phyloP scores from a whole-genome alignment of 1,140 invertebrate species.

The Plectrocnemia conspersa region DNA sequence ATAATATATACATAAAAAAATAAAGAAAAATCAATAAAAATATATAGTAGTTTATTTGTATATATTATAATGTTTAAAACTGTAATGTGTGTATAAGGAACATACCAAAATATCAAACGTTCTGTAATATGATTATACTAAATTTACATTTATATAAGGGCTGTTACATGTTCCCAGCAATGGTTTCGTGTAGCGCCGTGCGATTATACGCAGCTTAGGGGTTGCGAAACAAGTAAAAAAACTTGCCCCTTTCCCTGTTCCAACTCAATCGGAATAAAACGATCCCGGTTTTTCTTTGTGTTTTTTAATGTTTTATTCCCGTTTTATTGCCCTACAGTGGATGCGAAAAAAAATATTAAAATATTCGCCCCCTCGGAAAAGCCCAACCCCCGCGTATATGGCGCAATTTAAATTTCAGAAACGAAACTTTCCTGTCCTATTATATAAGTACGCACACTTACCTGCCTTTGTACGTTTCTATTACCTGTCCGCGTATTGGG shows the following conservation, averaged over 20 bases:
- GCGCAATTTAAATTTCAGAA: constrained; percentile 34
- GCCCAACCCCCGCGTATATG: not conserved
- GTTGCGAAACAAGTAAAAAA: too few species aligned
- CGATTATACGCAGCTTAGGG: too few species aligned
- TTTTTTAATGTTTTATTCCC: constrained; percentile 29
- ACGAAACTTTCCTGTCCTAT: constrained; percentile 26
- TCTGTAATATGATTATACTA: too few species aligned
- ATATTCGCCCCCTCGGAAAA: constrained; percentile 27
- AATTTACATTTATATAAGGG: too few species aligned
- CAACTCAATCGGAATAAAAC: constrained; percentile 36
- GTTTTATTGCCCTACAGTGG: constrained; percentile 27
- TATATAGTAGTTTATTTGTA: too few species aligned
- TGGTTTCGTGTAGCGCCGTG: too few species aligned
- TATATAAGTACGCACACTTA: constrained; percentile 11
- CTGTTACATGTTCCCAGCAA: too few species aligned
- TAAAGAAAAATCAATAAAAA: too few species aligned
- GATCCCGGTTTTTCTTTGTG: constrained; percentile 33
- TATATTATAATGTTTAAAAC: too few species aligned
- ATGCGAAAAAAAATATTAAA: constrained; percentile 32
- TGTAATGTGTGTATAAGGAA: too few species aligned
- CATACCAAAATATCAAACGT: too few species aligned
- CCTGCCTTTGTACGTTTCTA: constrained; percentile 27
- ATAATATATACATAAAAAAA: too few species aligned
- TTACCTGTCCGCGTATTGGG: constrained; percentile 34
- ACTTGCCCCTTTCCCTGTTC: constrained; percentile 23